phyloP scores from a whole-genome alignment of 2,113 vertebrate genomes.

The Oreotrochilus melanogaster region DNA sequence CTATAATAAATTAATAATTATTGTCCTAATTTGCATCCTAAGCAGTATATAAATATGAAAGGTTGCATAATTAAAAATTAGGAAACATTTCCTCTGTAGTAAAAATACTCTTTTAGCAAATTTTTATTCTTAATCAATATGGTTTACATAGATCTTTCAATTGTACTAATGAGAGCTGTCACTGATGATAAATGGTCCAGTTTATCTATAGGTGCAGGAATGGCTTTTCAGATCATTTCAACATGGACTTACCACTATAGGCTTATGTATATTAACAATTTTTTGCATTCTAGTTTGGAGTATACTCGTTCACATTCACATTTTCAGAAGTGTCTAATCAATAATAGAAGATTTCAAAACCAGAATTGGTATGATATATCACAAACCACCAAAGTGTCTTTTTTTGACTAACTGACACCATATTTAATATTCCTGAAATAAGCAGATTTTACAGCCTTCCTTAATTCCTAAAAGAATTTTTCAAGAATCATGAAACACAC shows the following conservation, averaged over 20 bases:
- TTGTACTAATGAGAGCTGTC: not conserved
- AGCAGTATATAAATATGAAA: not conserved
- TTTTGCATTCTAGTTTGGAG: no score
- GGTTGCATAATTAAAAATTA: not conserved
- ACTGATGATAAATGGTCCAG: not conserved
- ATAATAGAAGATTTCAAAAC: not conserved
- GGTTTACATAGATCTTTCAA: not conserved
- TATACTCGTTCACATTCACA: no score
- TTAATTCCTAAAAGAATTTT: not conserved
- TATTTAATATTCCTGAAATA: not conserved
- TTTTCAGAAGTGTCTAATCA: not conserved
- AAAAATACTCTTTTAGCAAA: not conserved
- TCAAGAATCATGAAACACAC: not conserved
- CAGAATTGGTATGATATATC: not conserved
- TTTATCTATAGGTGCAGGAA: not conserved
- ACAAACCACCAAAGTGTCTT: not conserved
- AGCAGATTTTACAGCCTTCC: not conserved
- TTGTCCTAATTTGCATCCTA: not conserved
- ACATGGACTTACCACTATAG: not conserved
- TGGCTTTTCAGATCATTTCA: not conserved
- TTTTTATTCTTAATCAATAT: not conserved
- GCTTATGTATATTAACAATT: no score
- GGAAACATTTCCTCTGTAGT: not conserved
- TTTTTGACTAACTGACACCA: not conserved
- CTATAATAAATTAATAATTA: not conserved